Evolutionary conservation across 1,140 invertebrate species (phyloP).

Genomic region (Drosophila lacteicornis): DNA sequence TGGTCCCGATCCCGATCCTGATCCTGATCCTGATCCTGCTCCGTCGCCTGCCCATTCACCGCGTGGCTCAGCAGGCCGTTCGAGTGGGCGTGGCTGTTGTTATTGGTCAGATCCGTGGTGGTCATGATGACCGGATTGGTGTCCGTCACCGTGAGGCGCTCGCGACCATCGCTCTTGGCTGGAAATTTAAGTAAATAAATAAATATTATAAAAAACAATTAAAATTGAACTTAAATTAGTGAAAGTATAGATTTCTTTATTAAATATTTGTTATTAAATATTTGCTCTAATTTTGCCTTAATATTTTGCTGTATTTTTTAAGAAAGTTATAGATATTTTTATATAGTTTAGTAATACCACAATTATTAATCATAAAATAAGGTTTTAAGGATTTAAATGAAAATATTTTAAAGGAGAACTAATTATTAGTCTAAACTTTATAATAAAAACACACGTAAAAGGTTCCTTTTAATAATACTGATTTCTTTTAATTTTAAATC

Average conservation of each 20-base stretch:
- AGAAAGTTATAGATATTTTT: too few species aligned
- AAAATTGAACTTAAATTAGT: neutral
- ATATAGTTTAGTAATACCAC: too few species aligned
- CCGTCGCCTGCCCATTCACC: neutral
- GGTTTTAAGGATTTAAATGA: too few species aligned
- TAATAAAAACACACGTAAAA: too few species aligned
- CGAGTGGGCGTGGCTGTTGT: conserved; percentile 50
- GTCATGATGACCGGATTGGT: conserved; percentile 75
- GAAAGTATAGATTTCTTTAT: neutral
- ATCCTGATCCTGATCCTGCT: conserved; percentile 10
- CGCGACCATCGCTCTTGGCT: conserved; percentile 84
- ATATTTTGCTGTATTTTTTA: too few species aligned
- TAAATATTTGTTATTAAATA: too few species aligned
- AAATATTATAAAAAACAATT: neutral
- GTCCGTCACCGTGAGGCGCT: conserved; percentile 80
- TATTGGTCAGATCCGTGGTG: conserved; percentile 63
- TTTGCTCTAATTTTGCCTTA: too few species aligned
- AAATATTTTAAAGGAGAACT: too few species aligned
- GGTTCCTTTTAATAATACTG: too few species aligned
- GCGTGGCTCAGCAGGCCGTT: conserved; percentile 52
- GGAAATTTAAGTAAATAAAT: conserved; percentile 14
- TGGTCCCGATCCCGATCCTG: conserved; percentile 7
- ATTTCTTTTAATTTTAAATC: too few species aligned
- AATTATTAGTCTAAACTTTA: too few species aligned
- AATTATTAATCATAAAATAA: too few species aligned